Conservation (phyloP, 2,797 vertebrate genomes). For the Chlorospingus semifuscus region DNA sequence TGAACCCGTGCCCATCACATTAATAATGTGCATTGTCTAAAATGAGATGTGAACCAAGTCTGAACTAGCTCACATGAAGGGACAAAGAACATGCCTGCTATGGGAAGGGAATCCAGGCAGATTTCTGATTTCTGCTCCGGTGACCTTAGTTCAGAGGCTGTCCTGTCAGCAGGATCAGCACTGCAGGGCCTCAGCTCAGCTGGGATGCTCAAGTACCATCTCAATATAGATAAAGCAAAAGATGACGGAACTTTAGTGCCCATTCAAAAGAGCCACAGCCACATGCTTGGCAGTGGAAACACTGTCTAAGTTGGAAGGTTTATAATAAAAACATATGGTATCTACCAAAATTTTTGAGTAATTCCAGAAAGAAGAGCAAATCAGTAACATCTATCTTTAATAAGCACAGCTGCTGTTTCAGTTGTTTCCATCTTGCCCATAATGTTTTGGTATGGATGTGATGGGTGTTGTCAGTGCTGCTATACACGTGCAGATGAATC, state of each 20-base stretch:
- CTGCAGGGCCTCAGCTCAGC: not conserved
- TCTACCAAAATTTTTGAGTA: not conserved
- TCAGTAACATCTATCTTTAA: not conserved
- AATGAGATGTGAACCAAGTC: not conserved
- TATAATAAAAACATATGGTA: not conserved
- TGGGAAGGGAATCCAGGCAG: not conserved
- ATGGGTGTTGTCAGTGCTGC: not conserved
- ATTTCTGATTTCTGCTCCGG: not conserved
- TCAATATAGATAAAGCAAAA: not conserved
- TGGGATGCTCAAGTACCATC: not conserved
- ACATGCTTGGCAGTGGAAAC: not conserved
- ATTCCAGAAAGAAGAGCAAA: not conserved
- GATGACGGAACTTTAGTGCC: not conserved
- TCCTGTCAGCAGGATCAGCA: not conserved
- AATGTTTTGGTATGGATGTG: not conserved
- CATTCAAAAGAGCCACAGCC: not conserved
- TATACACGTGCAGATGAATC: constrained; percentile 10
- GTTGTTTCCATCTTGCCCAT: not conserved
- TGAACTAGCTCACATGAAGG: not conserved
- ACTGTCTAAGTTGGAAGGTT: not conserved
- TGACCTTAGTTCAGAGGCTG: not conserved
- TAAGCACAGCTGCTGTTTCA: not conserved
- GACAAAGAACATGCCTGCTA: not conserved
- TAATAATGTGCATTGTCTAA: not conserved
- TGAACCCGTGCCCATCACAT: not conserved